These are phyloP conservation scores for Rhamphomyia laevipes DNA, from an alignment of 2,888 invertebrate genomes.

Conservation along the genomic window DNA sequence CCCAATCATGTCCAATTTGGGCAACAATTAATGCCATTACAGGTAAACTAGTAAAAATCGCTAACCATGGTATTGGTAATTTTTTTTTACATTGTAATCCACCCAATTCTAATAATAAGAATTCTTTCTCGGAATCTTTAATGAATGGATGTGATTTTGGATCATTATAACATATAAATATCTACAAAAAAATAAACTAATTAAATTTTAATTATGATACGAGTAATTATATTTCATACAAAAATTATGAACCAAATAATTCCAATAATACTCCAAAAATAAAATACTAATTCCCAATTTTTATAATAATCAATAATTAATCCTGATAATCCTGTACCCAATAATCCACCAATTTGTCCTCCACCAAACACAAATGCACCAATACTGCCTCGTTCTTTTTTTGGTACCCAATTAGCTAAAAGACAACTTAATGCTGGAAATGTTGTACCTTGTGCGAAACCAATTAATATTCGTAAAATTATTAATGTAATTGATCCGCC, in stretches of 20 bases:
- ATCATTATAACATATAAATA: conserved; percentile 51
- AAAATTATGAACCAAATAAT: conserved; percentile 61
- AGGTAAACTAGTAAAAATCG: conserved; percentile 55
- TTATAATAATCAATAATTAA: conserved; percentile 48
- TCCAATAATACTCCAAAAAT: conserved; percentile 47
- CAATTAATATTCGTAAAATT: conserved; percentile 56
- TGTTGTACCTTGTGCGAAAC: conserved; percentile 70
- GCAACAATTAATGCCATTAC: conserved; percentile 65
- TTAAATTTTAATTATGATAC: too few species aligned
- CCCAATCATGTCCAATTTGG: conserved; percentile 56
- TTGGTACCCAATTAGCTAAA: conserved; percentile 65
- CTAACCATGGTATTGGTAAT: conserved; percentile 57
- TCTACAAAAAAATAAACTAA: conserved; percentile 36
- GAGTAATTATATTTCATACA: conserved; percentile 36
- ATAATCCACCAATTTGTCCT: conserved; percentile 46
- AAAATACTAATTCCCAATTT: conserved; percentile 53
- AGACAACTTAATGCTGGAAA: conserved; percentile 69
- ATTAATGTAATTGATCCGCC: conserved; percentile 54
- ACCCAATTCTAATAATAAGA: conserved; percentile 52
- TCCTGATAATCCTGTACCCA: conserved; percentile 51
- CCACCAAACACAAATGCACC: conserved; percentile 67
- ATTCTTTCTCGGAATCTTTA: conserved; percentile 55
- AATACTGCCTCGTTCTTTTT: conserved; percentile 57
- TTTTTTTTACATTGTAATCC: conserved; percentile 40
- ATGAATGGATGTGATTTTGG: conserved; percentile 65